These are phyloP conservation scores for Pristionchus japonicus DNA, from an alignment of 2,888 invertebrate species.

Conservation along the genomic window DNA sequence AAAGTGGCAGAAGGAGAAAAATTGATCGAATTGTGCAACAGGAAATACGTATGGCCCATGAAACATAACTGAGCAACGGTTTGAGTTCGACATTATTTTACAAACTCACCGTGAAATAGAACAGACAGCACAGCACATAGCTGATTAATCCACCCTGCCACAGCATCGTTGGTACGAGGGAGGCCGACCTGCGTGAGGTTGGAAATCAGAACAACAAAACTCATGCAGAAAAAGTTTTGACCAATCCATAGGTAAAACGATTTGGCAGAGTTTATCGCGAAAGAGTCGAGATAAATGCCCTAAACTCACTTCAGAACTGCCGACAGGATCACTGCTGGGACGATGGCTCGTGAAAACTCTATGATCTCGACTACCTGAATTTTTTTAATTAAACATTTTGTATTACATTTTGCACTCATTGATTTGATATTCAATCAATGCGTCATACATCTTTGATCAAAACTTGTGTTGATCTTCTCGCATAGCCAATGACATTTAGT, in stretches of 20 bases:
- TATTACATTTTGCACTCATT: too few relatives aligned
- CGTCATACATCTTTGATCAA: not conserved
- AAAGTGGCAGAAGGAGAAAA: too few relatives aligned
- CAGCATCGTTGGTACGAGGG: not conserved
- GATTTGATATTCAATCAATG: not conserved
- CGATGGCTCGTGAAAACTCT: not conserved
- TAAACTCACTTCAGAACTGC: not conserved
- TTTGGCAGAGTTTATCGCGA: too few relatives aligned
- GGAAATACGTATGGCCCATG: too few relatives aligned
- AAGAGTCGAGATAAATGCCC: too few relatives aligned
- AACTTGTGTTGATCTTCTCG: not conserved
- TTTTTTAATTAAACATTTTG: not conserved
- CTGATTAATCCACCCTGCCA: constrained; percentile 2
- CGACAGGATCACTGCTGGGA: not conserved
- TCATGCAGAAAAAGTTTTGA: too few relatives aligned
- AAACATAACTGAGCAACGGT: too few relatives aligned
- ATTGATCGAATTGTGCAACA: too few relatives aligned
- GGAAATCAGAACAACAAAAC: too few relatives aligned
- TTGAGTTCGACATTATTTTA: too few relatives aligned
- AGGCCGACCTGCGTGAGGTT: not conserved
- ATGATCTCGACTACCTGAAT: not conserved
- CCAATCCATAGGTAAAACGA: too few relatives aligned
- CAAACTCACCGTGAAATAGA: not conserved
- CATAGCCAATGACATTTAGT: not conserved
- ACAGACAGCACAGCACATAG: not conserved